phyloP scores from a whole-genome alignment of 2,113 vertebrate genomes.

The Rhea pennata region DNA sequence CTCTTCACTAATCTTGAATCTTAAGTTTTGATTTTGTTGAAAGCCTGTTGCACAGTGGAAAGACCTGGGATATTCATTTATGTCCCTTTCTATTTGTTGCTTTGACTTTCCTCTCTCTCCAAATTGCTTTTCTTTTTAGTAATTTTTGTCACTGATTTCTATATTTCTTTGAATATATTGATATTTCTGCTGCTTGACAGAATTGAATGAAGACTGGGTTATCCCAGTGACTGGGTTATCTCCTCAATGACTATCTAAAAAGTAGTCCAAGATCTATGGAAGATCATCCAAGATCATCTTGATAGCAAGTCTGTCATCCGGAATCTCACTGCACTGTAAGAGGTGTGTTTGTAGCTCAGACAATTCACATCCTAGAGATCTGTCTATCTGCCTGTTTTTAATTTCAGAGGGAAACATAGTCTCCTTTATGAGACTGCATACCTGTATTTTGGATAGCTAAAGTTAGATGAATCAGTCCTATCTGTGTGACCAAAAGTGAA shows the following conservation, averaged over 20 bases:
- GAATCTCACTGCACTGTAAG: background rate
- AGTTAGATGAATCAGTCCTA: slow-evolving; percentile 14
- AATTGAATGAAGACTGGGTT: background rate
- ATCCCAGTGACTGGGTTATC: too few relatives aligned
- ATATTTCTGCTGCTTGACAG: background rate
- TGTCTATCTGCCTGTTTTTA: background rate
- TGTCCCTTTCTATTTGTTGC: background rate
- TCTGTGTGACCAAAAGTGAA: background rate
- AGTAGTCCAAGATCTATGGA: background rate
- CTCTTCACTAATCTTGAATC: background rate
- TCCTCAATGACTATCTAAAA: background rate
- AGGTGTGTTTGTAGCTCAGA: background rate
- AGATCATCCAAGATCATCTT: background rate
- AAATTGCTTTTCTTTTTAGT: background rate
- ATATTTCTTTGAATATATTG: background rate
- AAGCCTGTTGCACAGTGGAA: background rate
- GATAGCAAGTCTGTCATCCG: background rate
- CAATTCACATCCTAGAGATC: background rate
- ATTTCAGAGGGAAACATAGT: background rate
- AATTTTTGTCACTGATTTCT: background rate
- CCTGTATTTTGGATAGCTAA: slow-evolving; percentile 16
- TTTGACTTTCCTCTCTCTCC: background rate
- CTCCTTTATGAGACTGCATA: background rate
- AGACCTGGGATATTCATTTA: background rate
- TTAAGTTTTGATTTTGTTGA: background rate